Conservation (phyloP, 2,113 vertebrate genomes). For the Sceloporus tristichus region DNA sequence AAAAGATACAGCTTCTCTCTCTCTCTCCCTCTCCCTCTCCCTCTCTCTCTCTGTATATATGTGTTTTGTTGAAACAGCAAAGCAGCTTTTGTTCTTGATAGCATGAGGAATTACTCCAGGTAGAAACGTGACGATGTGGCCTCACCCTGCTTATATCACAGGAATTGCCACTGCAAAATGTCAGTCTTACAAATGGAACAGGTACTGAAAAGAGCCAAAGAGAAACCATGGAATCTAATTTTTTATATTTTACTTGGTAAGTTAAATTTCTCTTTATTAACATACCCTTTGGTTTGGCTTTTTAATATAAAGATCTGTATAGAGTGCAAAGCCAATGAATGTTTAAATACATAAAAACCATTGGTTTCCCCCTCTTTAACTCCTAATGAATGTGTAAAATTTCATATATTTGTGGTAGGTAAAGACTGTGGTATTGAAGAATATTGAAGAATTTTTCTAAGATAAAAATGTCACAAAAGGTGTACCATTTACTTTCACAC, state of each 20-base stretch:
- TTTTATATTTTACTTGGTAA: slow-evolving; percentile 54
- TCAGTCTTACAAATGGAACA: slow-evolving; percentile 33
- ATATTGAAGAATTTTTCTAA: slow-evolving; percentile 1
- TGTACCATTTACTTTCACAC: neutral
- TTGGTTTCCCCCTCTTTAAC: no score
- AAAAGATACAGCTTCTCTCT: neutral
- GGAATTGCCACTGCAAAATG: slow-evolving; percentile 34
- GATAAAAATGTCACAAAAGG: neutral
- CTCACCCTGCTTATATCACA: slow-evolving; percentile 65
- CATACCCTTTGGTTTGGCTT: fast-evolving
- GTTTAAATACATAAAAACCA: neutral
- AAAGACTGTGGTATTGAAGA: neutral
- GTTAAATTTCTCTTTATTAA: slow-evolving; percentile 38
- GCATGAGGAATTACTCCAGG: slow-evolving; percentile 41
- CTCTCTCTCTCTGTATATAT: neutral
- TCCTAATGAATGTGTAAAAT: neutral
- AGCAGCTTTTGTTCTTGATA: neutral
- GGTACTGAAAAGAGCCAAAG: slow-evolving; percentile 20
- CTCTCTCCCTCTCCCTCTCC: neutral
- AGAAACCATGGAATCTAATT: slow-evolving; percentile 43
- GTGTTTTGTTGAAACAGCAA: neutral
- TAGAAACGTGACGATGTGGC: slow-evolving; percentile 38
- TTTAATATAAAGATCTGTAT: neutral
- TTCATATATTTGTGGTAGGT: slow-evolving; percentile 17
- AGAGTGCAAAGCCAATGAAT: neutral